Base-by-base conservation (phyloP, 2,888 invertebrate species). In the Rotaria socialis region DNA sequence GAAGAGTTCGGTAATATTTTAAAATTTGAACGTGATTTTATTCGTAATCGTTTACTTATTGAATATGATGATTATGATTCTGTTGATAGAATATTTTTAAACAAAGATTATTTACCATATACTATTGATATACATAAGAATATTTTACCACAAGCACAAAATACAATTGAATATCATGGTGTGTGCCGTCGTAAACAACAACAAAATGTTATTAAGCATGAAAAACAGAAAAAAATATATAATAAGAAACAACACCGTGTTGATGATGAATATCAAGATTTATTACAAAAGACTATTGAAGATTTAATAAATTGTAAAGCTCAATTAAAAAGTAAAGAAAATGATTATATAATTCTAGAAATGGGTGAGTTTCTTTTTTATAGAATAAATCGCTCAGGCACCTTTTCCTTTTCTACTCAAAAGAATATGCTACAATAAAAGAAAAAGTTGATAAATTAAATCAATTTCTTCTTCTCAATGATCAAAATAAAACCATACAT, bases 21-120 rank as follows among this genome's bases (percentile, higher is more conserved):
- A 80, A 80, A 22, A 80, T 80, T 80, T 47, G 75, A 80, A 80
- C 8, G 14, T 80, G 24, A 80, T 47, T n/a, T 4, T 43, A 22
- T 24, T 7, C 47, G 24, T 24, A 8, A 80, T 80, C 75, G 75
- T 24, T 22, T 80, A 47, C 22, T 80, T 11, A 47, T 80, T 47
- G 75, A 80, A 80, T 80, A 22, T 4, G 47, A 80, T 43, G 75
- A 80, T 47, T 80, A 80, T 47, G 75, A 80, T 47, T 80, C 43
- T 8, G 47, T 80, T 24, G 75, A 80, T 80, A 19, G 11, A 47
- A 47, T 80, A 8, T 47, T 80, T 47, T 24, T 80, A 80, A 47
- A 80, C 47, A 80, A 80, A 80, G 24, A 41, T 47, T 24, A 80
- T 24, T 41, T 47, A 47, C 41, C 47, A 24, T 7, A 80, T 4